These are phyloP conservation scores for Xiphias gladius DNA, from an alignment of 2,113 vertebrate species.

Conservation along the genomic window DNA sequence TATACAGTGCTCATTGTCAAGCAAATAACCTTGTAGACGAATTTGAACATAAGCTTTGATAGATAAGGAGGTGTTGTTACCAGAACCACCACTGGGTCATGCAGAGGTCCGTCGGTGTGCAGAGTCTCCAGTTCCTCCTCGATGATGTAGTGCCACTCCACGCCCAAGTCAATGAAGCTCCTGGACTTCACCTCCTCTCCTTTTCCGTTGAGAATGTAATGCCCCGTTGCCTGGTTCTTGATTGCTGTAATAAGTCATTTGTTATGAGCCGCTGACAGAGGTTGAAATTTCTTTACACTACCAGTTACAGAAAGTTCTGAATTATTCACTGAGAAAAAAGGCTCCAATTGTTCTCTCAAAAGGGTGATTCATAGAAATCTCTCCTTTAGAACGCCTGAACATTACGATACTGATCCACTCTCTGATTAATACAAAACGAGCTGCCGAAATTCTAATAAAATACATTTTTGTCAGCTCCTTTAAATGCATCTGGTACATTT, in stretches of 20 bases:
- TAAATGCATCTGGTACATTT: neutral
- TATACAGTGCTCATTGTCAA: neutral
- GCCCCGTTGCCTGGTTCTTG: constrained; percentile 98
- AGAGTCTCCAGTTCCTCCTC: constrained; percentile 92
- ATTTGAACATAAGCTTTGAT: neutral
- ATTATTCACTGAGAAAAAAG: neutral
- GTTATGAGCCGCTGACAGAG: constrained; percentile 34
- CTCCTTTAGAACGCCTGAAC: neutral
- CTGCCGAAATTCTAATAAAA: neutral
- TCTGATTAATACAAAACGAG: constrained; percentile 1
- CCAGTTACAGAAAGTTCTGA: neutral
- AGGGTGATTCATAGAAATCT: neutral
- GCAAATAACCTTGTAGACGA: fast-evolving
- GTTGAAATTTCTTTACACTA: neutral
- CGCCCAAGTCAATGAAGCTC: constrained; percentile 94
- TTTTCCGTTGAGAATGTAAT: constrained; percentile 96
- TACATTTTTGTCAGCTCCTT: neutral
- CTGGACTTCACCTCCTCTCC: constrained; percentile 91
- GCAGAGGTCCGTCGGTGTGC: constrained; percentile 93
- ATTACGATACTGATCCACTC: neutral
- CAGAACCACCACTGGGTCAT: constrained; percentile 93
- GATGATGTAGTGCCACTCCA: constrained; percentile 95
- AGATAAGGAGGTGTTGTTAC: constrained; percentile 77
- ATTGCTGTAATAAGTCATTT: constrained; percentile 87
- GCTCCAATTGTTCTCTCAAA: neutral